phyloP scores from a whole-genome alignment of 2,797 vertebrate genomes.

The Tokudaia tokunoshimensis region DNA sequence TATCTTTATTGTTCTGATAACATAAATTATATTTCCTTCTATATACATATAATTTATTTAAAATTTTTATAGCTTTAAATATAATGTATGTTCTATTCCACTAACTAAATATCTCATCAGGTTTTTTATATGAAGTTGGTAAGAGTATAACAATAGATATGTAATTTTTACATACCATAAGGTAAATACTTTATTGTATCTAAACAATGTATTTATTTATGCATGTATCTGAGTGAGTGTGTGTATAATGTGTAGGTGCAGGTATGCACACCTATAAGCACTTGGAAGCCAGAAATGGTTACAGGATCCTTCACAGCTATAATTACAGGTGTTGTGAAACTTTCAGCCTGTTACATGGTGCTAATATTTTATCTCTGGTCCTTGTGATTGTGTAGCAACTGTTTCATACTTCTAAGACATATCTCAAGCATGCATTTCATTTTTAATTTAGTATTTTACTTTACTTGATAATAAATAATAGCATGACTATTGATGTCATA shows the following conservation, averaged over 20 bases:
- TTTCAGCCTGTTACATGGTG: not conserved
- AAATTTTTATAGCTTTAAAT: not conserved
- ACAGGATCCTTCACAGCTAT: not conserved
- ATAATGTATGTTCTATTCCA: not conserved
- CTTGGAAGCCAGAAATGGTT: not conserved
- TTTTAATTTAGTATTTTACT: slow-evolving; percentile 40
- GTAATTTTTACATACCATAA: not conserved
- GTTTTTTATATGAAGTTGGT: not conserved
- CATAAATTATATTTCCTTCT: not conserved
- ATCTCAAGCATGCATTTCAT: not conserved
- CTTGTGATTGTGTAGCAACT: not conserved
- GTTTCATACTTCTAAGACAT: not conserved
- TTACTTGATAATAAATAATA: slow-evolving; percentile 10
- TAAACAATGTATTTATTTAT: not conserved
- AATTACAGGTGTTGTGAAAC: not conserved
- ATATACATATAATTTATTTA: not conserved
- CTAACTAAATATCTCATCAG: not conserved
- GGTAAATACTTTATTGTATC: not conserved
- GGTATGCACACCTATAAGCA: not conserved
- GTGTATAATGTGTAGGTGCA: not conserved
- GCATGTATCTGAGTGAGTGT: not conserved
- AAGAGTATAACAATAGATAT: not conserved
- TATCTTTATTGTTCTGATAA: not conserved
- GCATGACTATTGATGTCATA: not conserved
- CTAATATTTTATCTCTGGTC: not conserved